These are phyloP conservation scores for Diorhabda sublineata DNA, from an alignment of 1,140 invertebrate genomes.

Conservation along the genomic window DNA sequence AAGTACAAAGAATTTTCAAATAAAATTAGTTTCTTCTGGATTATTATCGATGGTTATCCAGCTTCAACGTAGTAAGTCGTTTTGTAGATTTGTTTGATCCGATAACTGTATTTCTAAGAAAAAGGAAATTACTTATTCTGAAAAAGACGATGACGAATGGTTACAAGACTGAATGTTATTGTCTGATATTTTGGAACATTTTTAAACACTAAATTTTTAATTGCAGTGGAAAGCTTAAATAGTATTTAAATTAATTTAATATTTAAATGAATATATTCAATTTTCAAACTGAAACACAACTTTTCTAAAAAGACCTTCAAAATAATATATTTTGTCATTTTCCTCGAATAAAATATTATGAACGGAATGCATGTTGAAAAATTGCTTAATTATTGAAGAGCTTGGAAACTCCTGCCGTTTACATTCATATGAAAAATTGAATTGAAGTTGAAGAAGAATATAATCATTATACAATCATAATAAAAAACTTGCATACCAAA, in stretches of 20 bases:
- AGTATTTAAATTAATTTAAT: conserved; percentile 27
- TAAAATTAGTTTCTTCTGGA: not conserved
- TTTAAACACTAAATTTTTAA: conserved; percentile 30
- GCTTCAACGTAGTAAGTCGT: not conserved
- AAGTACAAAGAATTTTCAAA: not conserved
- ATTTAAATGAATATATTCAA: conserved; percentile 21
- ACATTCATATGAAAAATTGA: too few species aligned
- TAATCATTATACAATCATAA: too few species aligned
- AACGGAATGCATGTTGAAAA: not conserved
- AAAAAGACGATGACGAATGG: conserved; percentile 29
- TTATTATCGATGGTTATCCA: not conserved
- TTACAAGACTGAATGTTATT: conserved; percentile 31
- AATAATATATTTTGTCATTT: conserved; percentile 31
- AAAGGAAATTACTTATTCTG: conserved; percentile 14
- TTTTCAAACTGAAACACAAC: conserved; percentile 25
- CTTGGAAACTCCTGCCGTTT: too few species aligned
- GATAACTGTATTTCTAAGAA: not conserved
- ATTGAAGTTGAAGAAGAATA: too few species aligned
- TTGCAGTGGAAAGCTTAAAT: conserved; percentile 27
- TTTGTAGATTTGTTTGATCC: not conserved
- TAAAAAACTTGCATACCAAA: too few species aligned
- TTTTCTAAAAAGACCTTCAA: conserved; percentile 26
- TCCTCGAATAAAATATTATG: conserved; percentile 33
- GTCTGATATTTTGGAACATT: conserved; percentile 30
- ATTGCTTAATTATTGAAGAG: too few species aligned